Evolutionary conservation across 1,140 invertebrate genomes (phyloP), one percentile per base, ranked within the genome.

Genomic region (Streblospio benedicti): DNA sequence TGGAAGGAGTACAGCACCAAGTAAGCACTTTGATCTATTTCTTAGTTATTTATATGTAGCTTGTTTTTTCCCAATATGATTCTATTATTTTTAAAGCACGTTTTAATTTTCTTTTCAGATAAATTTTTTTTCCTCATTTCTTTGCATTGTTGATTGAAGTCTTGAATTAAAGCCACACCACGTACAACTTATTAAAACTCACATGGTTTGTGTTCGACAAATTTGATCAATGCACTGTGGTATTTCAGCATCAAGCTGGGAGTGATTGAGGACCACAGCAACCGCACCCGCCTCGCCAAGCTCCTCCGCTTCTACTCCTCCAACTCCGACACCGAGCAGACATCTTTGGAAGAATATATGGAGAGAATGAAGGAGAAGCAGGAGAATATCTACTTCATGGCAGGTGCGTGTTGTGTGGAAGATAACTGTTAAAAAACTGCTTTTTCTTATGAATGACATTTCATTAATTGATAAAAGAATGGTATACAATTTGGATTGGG

Each of bases 1-100:
- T 99, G 95, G 94, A 96, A 97, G 72, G 96, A 99, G 78, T 99
- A 93, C 79, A 95, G 93, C 43, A 99, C 95, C 47, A 98, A 97
- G 85, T 87, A 74, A 82, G 84, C n/a, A n/a, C n/a, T n/a, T n/a
- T n/a, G n/a, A n/a, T n/a, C n/a, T n/a, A n/a, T 81, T 43, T 16
- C 18, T 62, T 33, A 45, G 55, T 53, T 30, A 28, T 23, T 43
- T 43, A 20, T 38, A 27, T 60, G 14, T 32, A 43, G 16, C 27
- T 50, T 51, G 20, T 0, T 16, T 59, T 28, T 16, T 57, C n/a
- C n/a, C n/a, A n/a, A n/a, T n/a, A 32, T 59, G 14, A 45, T 57
- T 4, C 5, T 5, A 23, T 18, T n/a, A 9, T 54, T 33, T 14
- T 12, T 16, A 12, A 57, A 51, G 6, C 60, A 30, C n/a, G n/a